phyloP scores from a whole-genome alignment of 2,113 vertebrate species.

The Sialia sialis region DNA sequence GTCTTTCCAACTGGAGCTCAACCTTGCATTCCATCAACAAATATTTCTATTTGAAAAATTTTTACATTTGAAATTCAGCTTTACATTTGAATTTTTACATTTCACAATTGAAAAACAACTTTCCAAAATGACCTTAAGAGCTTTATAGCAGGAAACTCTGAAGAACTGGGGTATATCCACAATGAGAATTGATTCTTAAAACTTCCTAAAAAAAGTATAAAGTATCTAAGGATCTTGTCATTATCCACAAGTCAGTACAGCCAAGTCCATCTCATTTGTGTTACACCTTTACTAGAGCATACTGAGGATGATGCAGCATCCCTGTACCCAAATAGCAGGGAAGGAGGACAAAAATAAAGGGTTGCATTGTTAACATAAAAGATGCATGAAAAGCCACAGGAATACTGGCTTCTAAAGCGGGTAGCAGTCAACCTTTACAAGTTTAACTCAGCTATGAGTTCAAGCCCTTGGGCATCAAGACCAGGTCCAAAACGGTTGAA shows the following conservation, averaged over 20 bases:
- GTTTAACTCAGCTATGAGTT: not conserved
- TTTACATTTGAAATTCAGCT: not conserved
- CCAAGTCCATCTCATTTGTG: not conserved
- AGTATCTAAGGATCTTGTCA: not conserved
- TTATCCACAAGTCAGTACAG: not conserved
- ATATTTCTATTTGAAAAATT: not conserved
- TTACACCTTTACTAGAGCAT: not conserved
- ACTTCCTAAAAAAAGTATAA: not conserved
- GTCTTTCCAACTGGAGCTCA: not conserved
- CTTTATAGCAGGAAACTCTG: not conserved
- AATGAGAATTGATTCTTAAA: not conserved
- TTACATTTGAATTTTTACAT: too few relatives aligned
- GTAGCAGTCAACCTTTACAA: not conserved
- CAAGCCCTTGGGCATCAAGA: not conserved
- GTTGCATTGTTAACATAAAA: not conserved
- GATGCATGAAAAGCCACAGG: not conserved
- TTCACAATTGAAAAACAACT: not conserved
- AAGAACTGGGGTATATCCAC: not conserved
- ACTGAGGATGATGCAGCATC: not conserved
- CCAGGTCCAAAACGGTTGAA: not conserved
- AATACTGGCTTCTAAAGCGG: not conserved
- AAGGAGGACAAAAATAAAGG: accelerated
- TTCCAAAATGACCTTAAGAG: not conserved
- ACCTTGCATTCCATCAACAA: not conserved
- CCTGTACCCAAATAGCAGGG: not conserved